Evolutionary conservation across 2,113 vertebrate genomes (phyloP).

Genomic region (Mustelus asterias): DNA sequence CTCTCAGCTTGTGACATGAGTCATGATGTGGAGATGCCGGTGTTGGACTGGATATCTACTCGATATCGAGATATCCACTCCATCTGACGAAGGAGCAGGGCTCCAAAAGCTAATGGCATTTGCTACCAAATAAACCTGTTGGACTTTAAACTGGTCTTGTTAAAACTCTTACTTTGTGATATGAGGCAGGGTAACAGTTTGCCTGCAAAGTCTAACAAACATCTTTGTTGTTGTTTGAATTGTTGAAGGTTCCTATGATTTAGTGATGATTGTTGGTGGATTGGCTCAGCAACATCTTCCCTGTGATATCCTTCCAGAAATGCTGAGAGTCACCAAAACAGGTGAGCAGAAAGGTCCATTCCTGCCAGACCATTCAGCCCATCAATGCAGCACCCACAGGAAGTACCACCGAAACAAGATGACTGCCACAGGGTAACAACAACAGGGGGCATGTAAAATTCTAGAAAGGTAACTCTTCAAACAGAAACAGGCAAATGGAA

Average conservation of each 20-base stretch:
- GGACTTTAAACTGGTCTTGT: too few relatives aligned
- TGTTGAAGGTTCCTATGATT: slow-evolving; percentile 62
- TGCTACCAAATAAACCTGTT: too few relatives aligned
- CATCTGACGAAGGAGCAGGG: too few relatives aligned
- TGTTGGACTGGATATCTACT: too few relatives aligned
- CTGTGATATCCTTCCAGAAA: slow-evolving; percentile 54
- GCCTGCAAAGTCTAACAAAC: background rate
- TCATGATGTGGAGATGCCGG: too few relatives aligned
- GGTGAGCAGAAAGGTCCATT: slow-evolving; percentile 54
- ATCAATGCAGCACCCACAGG: background rate
- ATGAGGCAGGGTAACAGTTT: background rate
- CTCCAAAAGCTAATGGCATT: too few relatives aligned
- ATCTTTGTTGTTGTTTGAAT: background rate
- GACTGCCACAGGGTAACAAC: background rate
- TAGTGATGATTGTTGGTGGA: slow-evolving; percentile 68
- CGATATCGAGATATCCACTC: too few relatives aligned
- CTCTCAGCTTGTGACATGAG: too few relatives aligned
- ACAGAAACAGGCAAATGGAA: background rate
- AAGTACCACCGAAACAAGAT: background rate
- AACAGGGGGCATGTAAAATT: background rate
- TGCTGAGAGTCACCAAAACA: slow-evolving; percentile 66
- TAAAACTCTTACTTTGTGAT: too few relatives aligned
- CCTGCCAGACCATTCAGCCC: background rate
- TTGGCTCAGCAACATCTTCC: slow-evolving; percentile 70
- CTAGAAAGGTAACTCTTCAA: background rate